Evolutionary conservation across 2,888 invertebrate species (phyloP).

Genomic region (Nesidiocoris tenuis): DNA sequence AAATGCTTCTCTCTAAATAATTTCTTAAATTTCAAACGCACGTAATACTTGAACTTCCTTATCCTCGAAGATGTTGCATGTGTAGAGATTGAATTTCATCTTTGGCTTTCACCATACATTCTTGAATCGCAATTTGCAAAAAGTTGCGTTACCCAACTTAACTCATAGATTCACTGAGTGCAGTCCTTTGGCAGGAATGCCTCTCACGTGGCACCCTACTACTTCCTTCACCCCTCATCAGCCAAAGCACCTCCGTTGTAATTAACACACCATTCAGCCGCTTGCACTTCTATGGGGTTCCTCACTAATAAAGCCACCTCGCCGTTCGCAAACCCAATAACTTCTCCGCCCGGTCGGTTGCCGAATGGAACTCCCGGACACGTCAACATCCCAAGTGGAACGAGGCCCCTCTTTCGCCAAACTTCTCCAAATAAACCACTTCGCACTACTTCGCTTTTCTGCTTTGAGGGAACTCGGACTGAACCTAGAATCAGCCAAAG

Average conservation of each 20-base stretch:
- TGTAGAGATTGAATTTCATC: no score
- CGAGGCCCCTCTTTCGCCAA: background rate
- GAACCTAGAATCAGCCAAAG: background rate
- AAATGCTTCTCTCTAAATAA: no score
- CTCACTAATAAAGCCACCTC: constrained; percentile 39
- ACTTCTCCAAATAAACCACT: constrained; percentile 34
- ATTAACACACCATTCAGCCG: constrained; percentile 43
- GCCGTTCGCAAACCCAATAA: constrained; percentile 37
- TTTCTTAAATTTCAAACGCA: no score
- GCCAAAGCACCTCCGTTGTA: constrained; percentile 36
- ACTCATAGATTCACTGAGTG: background rate
- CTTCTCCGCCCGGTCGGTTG: background rate
- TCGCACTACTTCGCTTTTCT: background rate
- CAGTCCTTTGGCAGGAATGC: constrained; percentile 20
- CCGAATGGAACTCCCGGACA: constrained; percentile 18
- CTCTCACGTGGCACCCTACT: constrained; percentile 30
- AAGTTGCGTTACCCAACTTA: no score
- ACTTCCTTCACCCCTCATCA: background rate
- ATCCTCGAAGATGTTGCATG: no score
- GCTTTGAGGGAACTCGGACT: background rate
- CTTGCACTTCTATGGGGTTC: constrained; percentile 21
- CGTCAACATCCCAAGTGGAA: constrained; percentile 26
- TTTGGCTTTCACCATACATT: no score
- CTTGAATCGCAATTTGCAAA: no score
- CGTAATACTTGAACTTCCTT: no score